These are phyloP conservation scores for Andrena marginata DNA, from an alignment of 2,888 invertebrate species.

Conservation along the genomic window DNA sequence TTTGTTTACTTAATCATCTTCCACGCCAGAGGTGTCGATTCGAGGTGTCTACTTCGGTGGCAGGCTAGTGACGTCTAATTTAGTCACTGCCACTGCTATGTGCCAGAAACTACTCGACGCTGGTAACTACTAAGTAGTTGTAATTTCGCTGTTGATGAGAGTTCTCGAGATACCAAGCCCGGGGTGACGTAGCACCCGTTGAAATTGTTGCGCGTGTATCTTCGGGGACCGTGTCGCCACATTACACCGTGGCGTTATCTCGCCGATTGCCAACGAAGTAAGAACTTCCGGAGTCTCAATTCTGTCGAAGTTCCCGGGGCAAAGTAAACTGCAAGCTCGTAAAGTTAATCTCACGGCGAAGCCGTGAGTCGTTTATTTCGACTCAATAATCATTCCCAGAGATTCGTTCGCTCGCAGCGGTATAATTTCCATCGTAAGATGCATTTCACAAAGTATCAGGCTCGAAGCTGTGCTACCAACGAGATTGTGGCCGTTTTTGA, in stretches of 20 bases:
- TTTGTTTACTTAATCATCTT: conserved; percentile 2
- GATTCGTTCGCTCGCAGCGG: neutral
- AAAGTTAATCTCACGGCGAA: neutral
- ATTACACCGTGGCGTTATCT: neutral
- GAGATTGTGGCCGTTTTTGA: neutral
- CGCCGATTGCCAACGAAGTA: neutral
- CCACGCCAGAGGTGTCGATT: conserved; percentile 12
- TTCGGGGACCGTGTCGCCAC: neutral
- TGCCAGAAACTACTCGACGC: conserved; percentile 18
- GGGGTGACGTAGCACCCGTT: conserved; percentile 6
- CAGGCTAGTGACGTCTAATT: conserved; percentile 32
- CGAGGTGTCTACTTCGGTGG: conserved; percentile 15
- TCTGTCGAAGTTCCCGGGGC: neutral
- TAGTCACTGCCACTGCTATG: conserved; percentile 37
- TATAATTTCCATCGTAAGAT: neutral
- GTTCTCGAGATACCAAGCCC: conserved; percentile 16
- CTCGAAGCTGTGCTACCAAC: neutral
- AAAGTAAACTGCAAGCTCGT: neutral
- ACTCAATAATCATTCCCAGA: neutral
- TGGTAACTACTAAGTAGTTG: conserved; percentile 46
- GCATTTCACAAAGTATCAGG: neutral
- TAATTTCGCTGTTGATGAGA: conserved; percentile 46
- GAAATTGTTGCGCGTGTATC: conserved; percentile 5
- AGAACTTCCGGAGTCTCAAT: neutral
- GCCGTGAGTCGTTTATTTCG: neutral